Conservation (phyloP, 2,113 vertebrate species). For the Tachuris rubrigastra region DNA sequence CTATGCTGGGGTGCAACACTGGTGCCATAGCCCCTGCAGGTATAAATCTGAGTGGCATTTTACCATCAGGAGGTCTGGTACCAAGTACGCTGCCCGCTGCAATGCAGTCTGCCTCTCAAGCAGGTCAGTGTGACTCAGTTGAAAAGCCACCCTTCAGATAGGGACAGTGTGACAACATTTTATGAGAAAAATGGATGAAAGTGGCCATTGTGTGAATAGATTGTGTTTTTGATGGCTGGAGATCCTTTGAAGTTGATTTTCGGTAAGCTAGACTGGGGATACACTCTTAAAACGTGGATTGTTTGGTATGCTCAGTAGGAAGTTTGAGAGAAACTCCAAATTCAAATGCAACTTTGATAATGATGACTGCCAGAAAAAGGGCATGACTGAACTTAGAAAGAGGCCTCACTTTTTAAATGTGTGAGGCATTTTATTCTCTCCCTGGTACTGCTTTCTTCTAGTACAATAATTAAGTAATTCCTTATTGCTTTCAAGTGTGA, state of each 20-base stretch:
- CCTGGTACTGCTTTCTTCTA: neutral
- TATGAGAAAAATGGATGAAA: neutral
- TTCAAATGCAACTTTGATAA: neutral
- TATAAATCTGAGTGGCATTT: conserved; percentile 90
- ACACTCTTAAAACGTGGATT: neutral
- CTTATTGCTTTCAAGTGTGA: neutral
- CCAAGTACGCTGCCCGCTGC: conserved; percentile 79
- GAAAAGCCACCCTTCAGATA: neutral
- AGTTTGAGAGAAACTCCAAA: neutral
- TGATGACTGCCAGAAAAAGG: neutral
- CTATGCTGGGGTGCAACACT: conserved; percentile 88
- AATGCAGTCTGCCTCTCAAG: conserved; percentile 88
- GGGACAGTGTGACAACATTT: neutral
- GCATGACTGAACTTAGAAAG: neutral
- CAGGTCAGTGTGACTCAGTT: conserved; percentile 80
- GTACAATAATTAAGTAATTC: neutral
- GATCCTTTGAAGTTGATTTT: neutral
- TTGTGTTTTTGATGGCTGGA: neutral
- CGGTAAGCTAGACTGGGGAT: neutral
- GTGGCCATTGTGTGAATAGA: neutral
- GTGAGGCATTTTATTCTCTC: neutral
- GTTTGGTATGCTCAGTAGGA: neutral
- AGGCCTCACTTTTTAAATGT: neutral
- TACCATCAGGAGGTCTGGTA: conserved; percentile 90
- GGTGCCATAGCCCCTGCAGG: conserved; percentile 81